These are phyloP conservation scores for Clarias pachynema DNA, from an alignment of 2,797 vertebrate species.

Conservation along the genomic window DNA sequence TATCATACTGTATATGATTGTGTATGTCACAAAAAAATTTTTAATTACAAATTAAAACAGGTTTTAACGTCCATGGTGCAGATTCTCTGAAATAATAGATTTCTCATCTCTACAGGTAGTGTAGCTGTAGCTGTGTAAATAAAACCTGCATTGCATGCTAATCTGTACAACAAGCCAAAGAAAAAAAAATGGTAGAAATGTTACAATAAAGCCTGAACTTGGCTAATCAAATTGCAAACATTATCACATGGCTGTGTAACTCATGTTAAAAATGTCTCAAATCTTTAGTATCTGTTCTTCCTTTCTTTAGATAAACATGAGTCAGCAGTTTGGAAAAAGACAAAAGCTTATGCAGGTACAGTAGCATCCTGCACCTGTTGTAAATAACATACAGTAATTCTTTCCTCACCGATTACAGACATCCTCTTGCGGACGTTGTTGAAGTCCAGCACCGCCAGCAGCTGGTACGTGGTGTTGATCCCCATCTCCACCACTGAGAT, in stretches of 20 bases:
- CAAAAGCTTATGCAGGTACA: background rate
- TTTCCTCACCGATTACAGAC: constrained; percentile 89
- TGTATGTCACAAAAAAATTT: no score
- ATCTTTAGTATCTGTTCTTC: background rate
- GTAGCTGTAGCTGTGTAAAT: background rate
- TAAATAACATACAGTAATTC: background rate
- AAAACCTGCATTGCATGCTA: background rate
- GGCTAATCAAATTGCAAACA: background rate
- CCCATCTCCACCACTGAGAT: constrained; percentile 88
- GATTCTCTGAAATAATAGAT: no score
- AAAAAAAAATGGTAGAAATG: background rate
- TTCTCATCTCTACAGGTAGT: background rate
- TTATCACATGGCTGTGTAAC: background rate
- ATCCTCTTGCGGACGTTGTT: constrained; percentile 92
- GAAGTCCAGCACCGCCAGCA: constrained; percentile 92
- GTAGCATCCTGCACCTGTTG: no score
- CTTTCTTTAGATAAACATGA: background rate
- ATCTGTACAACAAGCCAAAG: background rate
- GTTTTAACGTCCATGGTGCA: no score
- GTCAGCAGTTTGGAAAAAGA: background rate
- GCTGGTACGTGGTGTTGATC: constrained; percentile 75
- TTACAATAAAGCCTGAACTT: background rate
- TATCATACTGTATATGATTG: no score
- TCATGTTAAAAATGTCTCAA: background rate
- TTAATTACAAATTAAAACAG: no score